Evolutionary conservation across 2,888 invertebrate species (phyloP).

Genomic region (Acanthosepion lycidas): DNA sequence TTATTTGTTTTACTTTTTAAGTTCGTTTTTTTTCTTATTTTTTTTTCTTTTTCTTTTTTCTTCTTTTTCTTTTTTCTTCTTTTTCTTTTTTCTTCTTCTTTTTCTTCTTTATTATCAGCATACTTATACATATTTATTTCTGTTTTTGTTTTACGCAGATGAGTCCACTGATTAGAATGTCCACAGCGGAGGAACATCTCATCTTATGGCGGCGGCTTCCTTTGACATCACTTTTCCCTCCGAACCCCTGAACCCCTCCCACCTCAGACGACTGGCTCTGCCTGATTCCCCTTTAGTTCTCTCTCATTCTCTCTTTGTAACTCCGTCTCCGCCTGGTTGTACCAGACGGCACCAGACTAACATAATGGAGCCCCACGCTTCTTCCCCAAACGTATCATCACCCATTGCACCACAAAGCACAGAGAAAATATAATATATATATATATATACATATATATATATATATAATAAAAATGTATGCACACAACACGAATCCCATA

Average conservation of each 20-base stretch:
- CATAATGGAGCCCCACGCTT: background rate
- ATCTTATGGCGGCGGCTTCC: background rate
- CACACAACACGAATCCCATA: too few species aligned
- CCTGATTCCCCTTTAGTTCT: background rate
- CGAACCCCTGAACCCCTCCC: background rate
- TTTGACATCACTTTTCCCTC: background rate
- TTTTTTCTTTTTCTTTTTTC: too few species aligned
- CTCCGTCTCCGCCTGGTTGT: background rate
- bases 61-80: too few species aligned
- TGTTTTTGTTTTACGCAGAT: background rate
- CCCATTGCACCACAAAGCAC: background rate
- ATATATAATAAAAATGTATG: too few species aligned
- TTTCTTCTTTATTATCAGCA: too few species aligned
- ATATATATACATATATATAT: too few species aligned
- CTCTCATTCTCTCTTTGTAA: background rate
- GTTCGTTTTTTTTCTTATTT: too few species aligned
- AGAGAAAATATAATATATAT: background rate
- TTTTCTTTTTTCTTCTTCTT: too few species aligned
- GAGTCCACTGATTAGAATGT: background rate
- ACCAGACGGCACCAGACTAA: background rate
- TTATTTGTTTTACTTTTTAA: too few species aligned
- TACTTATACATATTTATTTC: background rate
- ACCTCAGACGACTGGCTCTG: background rate
- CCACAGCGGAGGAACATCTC: constrained; percentile 9
- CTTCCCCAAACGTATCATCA: background rate